phyloP scores from a whole-genome alignment of 2,888 invertebrate species.

The Epinotia ramella region DNA sequence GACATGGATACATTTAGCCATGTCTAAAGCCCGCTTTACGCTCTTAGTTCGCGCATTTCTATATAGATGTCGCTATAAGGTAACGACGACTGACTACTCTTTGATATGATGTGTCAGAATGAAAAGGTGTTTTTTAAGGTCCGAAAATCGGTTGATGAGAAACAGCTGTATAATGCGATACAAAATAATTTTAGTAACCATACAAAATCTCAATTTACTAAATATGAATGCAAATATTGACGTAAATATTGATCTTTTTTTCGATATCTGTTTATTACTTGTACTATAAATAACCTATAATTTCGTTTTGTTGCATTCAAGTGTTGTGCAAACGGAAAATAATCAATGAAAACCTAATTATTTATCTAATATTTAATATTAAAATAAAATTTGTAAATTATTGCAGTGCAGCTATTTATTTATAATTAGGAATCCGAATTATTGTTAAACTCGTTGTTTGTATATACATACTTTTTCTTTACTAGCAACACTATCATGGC shows the following conservation, averaged over 20 bases:
- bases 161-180: not conserved
- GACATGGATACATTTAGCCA: too few relatives aligned
- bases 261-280: not conserved
- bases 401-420: too few relatives aligned
- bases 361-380: not conserved
- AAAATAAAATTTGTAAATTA: too few relatives aligned
- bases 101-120: constrained; percentile 68
- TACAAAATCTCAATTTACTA: not conserved
- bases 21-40: too few relatives aligned
- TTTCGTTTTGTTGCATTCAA: constrained; percentile 2
- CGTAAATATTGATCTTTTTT: not conserved
- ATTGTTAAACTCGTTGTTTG: not conserved
- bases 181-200: not conserved
- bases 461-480: not conserved
- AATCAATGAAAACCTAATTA: not conserved
- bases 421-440: not conserved
- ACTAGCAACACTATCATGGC: constrained; percentile 15
- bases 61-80: too few relatives aligned
- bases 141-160: not conserved
- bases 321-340: not conserved
- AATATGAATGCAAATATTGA: not conserved
- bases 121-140: constrained; percentile 35
- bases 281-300: constrained; percentile 23
- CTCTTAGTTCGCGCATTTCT: too few relatives aligned
- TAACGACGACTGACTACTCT: too few relatives aligned